A percentile compares a stretch with the other conserved stretches of the same genome.
Evolutionary conservation across 2,888 invertebrate species (phyloP).

Genomic region (Antheraea assamensis): DNA sequence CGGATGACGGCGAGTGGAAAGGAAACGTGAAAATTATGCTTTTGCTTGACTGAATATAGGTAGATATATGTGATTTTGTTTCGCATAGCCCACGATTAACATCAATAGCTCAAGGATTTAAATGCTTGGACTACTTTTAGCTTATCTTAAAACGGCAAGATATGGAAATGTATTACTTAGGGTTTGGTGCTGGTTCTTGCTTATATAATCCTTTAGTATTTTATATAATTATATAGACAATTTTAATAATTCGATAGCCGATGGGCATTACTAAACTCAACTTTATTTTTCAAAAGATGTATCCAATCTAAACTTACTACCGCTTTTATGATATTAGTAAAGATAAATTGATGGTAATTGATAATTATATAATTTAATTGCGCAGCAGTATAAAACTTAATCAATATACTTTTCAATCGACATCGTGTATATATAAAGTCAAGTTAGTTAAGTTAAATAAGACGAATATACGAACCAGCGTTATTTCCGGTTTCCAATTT

Average conservation of each 20-base stretch:
- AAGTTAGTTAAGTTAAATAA: no score
- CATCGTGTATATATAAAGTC: no score
- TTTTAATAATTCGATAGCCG: no score
- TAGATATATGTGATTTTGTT: slow-evolving; percentile 30
- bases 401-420: not conserved
- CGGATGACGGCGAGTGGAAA: slow-evolving; percentile 33
- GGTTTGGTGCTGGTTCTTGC: not conserved
- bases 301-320: no score
- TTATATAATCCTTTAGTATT: not conserved
- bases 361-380: not conserved
- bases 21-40: slow-evolving; percentile 33
- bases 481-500: no score
- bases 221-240: no score
- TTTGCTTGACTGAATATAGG: slow-evolving; percentile 6
- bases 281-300: no score
- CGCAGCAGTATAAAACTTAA: not conserved
- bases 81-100: slow-evolving; percentile 17
- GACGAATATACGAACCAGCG: no score
- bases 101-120: slow-evolving; percentile 3
- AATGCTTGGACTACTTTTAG: not conserved
- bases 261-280: no score
- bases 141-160: slow-evolving; percentile 1
- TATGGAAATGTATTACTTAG: not conserved
- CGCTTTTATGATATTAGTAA: no score
- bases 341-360: no score